phyloP scores from a whole-genome alignment of 2,113 vertebrate species.

The Cryptotis parvus region DNA sequence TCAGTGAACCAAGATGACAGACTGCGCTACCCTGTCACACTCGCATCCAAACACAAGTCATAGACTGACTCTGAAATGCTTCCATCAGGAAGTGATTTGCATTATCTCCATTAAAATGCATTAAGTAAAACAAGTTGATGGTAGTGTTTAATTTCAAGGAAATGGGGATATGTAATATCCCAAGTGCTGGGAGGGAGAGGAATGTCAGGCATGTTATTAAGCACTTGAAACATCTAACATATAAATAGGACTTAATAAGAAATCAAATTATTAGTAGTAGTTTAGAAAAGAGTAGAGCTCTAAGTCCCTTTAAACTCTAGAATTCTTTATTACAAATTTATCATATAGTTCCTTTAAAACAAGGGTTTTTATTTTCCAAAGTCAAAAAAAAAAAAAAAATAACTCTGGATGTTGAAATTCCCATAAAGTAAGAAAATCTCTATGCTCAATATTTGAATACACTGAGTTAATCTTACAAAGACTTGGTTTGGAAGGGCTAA shows the following conservation, averaged over 20 bases:
- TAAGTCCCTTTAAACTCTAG: conserved; percentile 43
- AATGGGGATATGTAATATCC: neutral
- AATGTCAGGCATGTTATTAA: neutral
- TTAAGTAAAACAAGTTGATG: neutral
- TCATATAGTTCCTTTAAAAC: conserved; percentile 35
- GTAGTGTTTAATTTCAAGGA: conserved; percentile 10
- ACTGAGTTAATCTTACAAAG: conserved; percentile 53
- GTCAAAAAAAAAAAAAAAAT: conserved; percentile 64
- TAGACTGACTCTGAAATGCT: neutral
- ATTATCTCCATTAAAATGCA: conserved; percentile 11
- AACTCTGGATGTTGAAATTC: conserved; percentile 16
- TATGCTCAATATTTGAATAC: conserved; percentile 58
- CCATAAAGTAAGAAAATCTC: conserved; percentile 50
- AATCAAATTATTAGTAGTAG: conserved; percentile 23
- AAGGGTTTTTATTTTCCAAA: neutral
- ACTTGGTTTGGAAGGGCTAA: conserved; percentile 62
- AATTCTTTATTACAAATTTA: conserved; percentile 37
- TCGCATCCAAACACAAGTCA: conserved; percentile 1
- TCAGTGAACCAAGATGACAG: neutral
- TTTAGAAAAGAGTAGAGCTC: conserved; percentile 11
- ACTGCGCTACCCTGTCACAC: neutral
- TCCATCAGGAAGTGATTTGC: conserved; percentile 4
- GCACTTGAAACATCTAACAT: neutral
- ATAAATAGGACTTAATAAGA: neutral
- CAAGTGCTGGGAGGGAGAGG: neutral